These are phyloP conservation scores for Apteryx mantelli DNA, from an alignment of 2,113 vertebrate genomes.

Conservation along the genomic window DNA sequence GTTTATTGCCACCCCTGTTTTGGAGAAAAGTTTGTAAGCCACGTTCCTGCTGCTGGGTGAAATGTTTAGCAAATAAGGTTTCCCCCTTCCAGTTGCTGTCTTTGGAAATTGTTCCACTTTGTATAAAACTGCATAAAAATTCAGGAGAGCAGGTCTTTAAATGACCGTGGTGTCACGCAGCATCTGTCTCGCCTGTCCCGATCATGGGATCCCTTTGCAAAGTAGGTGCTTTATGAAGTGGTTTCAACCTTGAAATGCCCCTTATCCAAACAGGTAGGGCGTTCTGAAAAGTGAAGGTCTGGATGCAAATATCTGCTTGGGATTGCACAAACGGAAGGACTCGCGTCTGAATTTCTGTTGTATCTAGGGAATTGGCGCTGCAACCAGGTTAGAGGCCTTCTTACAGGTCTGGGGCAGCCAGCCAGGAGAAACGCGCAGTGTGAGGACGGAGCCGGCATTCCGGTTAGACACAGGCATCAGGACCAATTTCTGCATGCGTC, in stretches of 20 bases:
- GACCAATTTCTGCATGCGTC: neutral
- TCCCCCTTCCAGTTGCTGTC: fast-evolving
- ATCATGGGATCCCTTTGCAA: neutral
- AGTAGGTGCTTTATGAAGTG: neutral
- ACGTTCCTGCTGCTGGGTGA: fast-evolving
- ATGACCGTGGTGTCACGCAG: neutral
- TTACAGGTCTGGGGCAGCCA: neutral
- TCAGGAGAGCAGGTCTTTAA: neutral
- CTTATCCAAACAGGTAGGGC: fast-evolving
- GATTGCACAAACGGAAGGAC: neutral
- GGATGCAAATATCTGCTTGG: neutral
- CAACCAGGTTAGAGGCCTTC: neutral
- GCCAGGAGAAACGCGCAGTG: fast-evolving
- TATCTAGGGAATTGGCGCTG: neutral
- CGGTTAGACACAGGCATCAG: neutral
- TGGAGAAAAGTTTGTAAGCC: neutral
- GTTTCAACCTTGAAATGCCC: neutral
- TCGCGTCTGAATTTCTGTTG: neutral
- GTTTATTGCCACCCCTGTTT: neutral
- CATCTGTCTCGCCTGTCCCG: neutral
- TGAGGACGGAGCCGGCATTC: neutral
- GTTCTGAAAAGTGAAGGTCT: neutral
- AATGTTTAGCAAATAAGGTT: neutral
- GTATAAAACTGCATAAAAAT: neutral
- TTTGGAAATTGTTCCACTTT: neutral